phyloP scores from a whole-genome alignment of 2,797 vertebrate genomes.

The Pogonophryne albipinna region DNA sequence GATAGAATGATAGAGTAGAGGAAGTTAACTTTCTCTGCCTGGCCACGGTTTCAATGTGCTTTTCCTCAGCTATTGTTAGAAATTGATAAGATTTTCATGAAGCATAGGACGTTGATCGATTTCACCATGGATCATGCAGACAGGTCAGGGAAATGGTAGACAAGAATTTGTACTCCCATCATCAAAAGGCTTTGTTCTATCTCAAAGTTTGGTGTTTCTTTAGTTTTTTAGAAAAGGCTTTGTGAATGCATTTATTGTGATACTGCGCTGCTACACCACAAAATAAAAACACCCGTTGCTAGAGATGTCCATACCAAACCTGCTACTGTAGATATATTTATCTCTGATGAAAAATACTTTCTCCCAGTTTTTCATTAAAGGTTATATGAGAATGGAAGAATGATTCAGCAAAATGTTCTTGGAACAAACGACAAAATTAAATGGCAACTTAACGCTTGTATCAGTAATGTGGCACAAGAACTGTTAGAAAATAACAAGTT shows the following conservation, averaged over 20 bases:
- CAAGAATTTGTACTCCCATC: conserved; percentile 41
- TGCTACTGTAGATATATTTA: neutral
- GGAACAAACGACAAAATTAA: neutral
- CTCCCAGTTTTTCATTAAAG: neutral
- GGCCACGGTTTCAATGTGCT: conserved; percentile 58
- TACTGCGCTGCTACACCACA: neutral
- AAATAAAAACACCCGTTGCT: neutral
- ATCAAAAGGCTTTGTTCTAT: conserved; percentile 36
- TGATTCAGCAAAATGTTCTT: conserved; percentile 3
- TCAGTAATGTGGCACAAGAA: neutral
- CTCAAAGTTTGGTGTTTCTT: conserved; percentile 26
- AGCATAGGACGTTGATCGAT: conserved; percentile 80
- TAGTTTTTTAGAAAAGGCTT: conserved; percentile 16
- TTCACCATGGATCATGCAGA: conserved; percentile 78
- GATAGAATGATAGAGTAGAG: conserved; percentile 77
- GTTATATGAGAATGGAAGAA: neutral
- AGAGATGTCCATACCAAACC: neutral
- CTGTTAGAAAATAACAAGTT: neutral
- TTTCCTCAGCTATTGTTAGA: conserved; percentile 81
- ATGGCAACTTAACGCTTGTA: neutral
- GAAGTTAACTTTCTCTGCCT: conserved; percentile 77
- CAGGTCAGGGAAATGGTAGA: conserved; percentile 66
- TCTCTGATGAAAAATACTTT: conserved; percentile 1
- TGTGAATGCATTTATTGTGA: neutral
- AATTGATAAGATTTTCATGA: conserved; percentile 84